A percentile compares a stretch with the other conserved stretches of the same genome.
Evolutionary conservation across 2,113 vertebrate species (phyloP).

Genomic region (Cygnus atratus): DNA sequence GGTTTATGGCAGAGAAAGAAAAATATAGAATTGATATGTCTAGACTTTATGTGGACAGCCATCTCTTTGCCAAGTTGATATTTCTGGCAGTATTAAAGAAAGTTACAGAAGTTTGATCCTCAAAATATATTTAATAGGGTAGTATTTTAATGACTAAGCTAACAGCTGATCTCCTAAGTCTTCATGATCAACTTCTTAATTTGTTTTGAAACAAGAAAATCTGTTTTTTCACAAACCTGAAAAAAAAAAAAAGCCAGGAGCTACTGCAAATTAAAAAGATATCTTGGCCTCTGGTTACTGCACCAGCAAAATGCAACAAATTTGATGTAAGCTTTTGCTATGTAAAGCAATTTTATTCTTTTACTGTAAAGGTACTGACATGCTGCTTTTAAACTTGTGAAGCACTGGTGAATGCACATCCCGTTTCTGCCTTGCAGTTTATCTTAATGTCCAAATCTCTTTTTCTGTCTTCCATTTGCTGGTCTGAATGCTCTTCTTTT

Average conservation of each 20-base stretch:
- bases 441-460: not conserved
- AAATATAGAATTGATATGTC: not conserved
- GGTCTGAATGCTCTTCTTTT: no score
- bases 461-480: not conserved
- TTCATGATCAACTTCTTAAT: not conserved
- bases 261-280: not conserved
- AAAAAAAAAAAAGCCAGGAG: not conserved
- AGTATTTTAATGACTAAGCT: not conserved
- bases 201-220: not conserved
- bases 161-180: not conserved
- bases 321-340: not conserved
- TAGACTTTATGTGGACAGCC: not conserved
- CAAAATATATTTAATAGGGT: not conserved
- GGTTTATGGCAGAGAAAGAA: not conserved
- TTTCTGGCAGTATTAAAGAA: not conserved
- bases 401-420: not conserved
- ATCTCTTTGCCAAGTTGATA: not conserved
- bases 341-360: not conserved
- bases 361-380: not conserved
- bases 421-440: not conserved
- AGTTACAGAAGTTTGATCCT: not conserved
- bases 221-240: not conserved
- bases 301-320: not conserved
- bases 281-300: not conserved
- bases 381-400: not conserved